Base-by-base conservation (phyloP, 1,140 invertebrate species). In the Drosophila micromelanica region DNA sequence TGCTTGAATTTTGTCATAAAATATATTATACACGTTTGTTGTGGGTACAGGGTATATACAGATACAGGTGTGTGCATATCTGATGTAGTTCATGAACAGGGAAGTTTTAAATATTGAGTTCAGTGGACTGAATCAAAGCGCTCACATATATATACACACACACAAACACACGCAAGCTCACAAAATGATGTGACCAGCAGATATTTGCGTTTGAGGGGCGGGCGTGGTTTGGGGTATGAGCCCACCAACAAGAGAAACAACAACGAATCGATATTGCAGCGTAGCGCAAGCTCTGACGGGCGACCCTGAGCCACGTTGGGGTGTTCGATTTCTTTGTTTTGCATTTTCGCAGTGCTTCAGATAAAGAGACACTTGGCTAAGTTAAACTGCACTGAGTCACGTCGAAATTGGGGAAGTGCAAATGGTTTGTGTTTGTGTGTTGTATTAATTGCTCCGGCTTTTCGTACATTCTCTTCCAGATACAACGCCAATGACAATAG, bases 401-500 rank as follows among this genome's bases (percentile, higher is more conserved):
- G 7, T 9, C n/a, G 27, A 6, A 6, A 32, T 51, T 51, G 6
- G 30, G 48, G 30, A 1, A 17, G 27, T 17, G 13, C 15, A 35
- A 20, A 55, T 38, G 40, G 20, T 40, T 54, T 20, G 43, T n/a
- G n/a, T n/a, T n/a, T n/a, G n/a, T n/a, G n/a, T n/a, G n/a, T 13
- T 11, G 45, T 30, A 60, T 27, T 67, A 73, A 73, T 73, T 67
- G 48, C 48, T 67, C 12, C 15, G 6, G 17, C 17, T 45, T 27
- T 20, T 30, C 48, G 7, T 37, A 69, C 40, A 1, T 37, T 73
- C n/a, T 45, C 7, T 46, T 46, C 12, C 76, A 86, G 82, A 82
- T 86, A 78, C 57, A 89, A 87, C 85, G 78, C 84, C 40, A 87
- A 87, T 70, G 85, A 87, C 37, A 87, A 84, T 69, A 90, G 69